Base-by-base conservation (phyloP, 2,113 vertebrate species). In the Hippolais icterina region DNA sequence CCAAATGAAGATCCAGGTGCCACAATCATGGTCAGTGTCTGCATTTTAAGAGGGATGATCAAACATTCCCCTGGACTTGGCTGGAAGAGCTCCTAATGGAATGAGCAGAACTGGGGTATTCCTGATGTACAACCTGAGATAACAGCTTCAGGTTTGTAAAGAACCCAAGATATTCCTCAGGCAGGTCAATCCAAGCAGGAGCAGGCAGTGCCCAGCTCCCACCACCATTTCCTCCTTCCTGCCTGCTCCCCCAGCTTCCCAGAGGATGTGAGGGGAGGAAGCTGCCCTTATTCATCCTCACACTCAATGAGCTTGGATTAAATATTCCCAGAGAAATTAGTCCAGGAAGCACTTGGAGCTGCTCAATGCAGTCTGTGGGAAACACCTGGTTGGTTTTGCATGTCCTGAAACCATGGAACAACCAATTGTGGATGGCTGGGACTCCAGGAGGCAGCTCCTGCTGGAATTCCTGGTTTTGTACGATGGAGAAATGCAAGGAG, bases 321-420 rank as follows among this genome's bases (percentile, higher is more conserved):
- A 78, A 49, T 5, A 57, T 47, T 89, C 42, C 93, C 17, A 0
- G 33, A 50, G 63, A 57, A 94, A 64, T 64, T 2, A n/a, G 46
- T 53, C 3, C 94, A 94, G 96, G 95, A 96, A 94, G 59, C 75
- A 50, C 41, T 76, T 27, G 1, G 2, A 75, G 87, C 86, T 82
- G 89, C 80, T 79, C 60, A 89, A 7, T 10, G 23, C 15, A 60
- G 89, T 1, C 77, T 39, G 56, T 76, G 89, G 96, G 91, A 96
- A 97, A 89, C 93, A 95, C 87, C 96, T 93, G 95, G 1, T 7
- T 59, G 76, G 29, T 23, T 33, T 87, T 87, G 78, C 65, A 65
- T 0, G 46, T 84, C 83, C 94, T 89, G 59, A 41, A 91, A 53
- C 6, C 29, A 8, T 0, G 0, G 22, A 33, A 75, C 28, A 27